Percentiles rank a stretch among this genome's conserved stretches.
These are phyloP conservation scores for Hippopotamyrus pictus DNA, from an alignment of 2,797 vertebrate species.

Conservation along the genomic window DNA sequence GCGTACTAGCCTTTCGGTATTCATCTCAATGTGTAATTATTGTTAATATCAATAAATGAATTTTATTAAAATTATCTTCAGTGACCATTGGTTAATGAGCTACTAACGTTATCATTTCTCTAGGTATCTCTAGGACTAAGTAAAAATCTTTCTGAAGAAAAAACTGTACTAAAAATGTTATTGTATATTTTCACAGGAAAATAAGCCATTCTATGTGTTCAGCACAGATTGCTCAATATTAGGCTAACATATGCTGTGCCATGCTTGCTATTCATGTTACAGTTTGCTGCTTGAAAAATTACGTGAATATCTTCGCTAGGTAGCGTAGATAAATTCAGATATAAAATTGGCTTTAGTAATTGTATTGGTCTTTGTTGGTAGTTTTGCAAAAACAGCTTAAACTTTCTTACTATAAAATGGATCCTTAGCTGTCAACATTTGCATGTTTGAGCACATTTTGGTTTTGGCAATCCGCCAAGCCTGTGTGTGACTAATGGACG, in stretches of 20 bases:
- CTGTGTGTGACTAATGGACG: neutral
- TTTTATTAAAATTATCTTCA: neutral
- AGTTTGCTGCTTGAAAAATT: neutral
- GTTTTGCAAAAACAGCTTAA: neutral
- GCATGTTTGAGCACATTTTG: neutral
- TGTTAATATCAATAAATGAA: neutral
- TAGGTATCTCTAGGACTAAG: neutral
- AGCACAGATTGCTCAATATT: neutral
- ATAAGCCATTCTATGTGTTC: neutral
- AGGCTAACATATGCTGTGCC: neutral
- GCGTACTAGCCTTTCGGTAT: neutral
- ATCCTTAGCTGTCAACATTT: neutral
- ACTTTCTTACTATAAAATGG: neutral
- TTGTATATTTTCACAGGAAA: neutral
- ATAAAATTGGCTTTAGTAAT: neutral
- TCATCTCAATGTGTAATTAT: neutral
- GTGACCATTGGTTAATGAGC: neutral
- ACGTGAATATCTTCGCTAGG: neutral
- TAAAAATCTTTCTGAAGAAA: neutral
- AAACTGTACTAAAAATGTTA: neutral
- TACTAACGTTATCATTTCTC: neutral
- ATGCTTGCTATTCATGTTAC: neutral
- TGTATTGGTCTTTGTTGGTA: neutral
- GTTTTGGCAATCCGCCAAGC: neutral
- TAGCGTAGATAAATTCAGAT: neutral